A percentile compares a stretch with the other conserved stretches of the same genome.
These are phyloP conservation scores for Lophius americanus DNA, from an alignment of 2,797 vertebrate species.

Conservation along the genomic window DNA sequence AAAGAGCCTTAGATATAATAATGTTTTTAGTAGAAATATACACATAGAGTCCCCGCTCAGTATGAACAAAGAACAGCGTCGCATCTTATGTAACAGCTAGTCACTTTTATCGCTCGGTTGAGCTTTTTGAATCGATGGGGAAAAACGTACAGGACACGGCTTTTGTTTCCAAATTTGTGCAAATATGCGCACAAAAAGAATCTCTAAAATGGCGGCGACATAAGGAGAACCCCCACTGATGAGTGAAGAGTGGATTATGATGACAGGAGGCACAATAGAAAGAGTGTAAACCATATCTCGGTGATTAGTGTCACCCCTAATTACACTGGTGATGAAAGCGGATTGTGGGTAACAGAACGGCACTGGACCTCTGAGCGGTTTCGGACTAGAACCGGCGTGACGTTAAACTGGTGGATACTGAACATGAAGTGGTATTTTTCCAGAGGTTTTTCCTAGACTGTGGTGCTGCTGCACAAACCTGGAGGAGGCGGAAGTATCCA, in stretches of 20 bases:
- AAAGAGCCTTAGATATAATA: neutral
- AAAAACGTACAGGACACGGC: neutral
- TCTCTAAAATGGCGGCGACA: slow-evolving; percentile 23
- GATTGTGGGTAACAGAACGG: slow-evolving; percentile 22
- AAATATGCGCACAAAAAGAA: slow-evolving; percentile 34
- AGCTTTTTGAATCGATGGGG: slow-evolving; percentile 24
- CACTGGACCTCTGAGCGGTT: neutral
- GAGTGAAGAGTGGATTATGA: slow-evolving; percentile 24
- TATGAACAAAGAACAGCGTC: neutral
- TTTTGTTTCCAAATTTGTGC: slow-evolving; percentile 54
- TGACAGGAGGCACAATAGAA: slow-evolving; percentile 41
- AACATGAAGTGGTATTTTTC: neutral
- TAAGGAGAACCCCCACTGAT: slow-evolving; percentile 11
- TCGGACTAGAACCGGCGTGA: slow-evolving; percentile 14
- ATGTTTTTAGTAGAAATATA: no score
- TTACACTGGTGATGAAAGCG: slow-evolving; percentile 44
- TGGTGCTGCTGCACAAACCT: slow-evolving; percentile 75
- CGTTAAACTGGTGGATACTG: neutral
- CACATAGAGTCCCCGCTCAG: neutral
- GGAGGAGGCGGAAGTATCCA: slow-evolving; percentile 92
- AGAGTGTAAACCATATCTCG: slow-evolving; percentile 30
- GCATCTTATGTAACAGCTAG: slow-evolving; percentile 9
- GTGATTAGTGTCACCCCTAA: slow-evolving; percentile 52
- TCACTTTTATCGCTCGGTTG: slow-evolving; percentile 32
- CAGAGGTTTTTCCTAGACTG: neutral